Percentiles rank a stretch among this genome's conserved stretches.
Conservation (phyloP, 2,797 vertebrate genomes). For the Rhinogobio ventralis region DNA sequence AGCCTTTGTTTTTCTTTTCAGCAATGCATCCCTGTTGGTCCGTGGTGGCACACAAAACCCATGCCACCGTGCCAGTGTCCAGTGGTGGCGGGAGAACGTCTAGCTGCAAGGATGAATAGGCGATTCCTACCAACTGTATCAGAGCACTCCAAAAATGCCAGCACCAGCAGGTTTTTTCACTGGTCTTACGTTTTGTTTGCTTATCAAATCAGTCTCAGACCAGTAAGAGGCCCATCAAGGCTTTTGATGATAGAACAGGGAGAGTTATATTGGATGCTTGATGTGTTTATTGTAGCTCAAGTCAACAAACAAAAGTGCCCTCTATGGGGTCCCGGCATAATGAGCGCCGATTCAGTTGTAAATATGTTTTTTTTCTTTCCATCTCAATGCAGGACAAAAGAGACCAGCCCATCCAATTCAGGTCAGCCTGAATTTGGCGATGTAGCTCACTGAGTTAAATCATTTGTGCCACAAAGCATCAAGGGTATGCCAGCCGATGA, state of each 20-base stretch:
- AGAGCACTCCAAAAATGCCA: conserved; percentile 33
- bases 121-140: conserved; percentile 33
- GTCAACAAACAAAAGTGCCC: conserved; percentile 82
- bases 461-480: conserved; percentile 70
- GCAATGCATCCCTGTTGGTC: conserved; percentile 77
- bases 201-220: conserved; percentile 65
- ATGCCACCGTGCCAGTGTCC: conserved; percentile 46
- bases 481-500: background rate
- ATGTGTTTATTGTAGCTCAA: conserved; percentile 72
- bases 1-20: conserved; percentile 80
- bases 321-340: conserved; percentile 78
- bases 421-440: conserved; percentile 77
- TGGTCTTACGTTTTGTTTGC: conserved; percentile 52
- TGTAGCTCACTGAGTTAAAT: conserved; percentile 77
- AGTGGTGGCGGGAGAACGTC: conserved; percentile 23
- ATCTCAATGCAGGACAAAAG: conserved; percentile 81
- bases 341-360: conserved; percentile 79
- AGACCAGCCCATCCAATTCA: conserved; percentile 74
- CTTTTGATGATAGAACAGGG: conserved; percentile 62
- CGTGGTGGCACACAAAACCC: conserved; percentile 63
- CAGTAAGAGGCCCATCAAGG: conserved; percentile 67
- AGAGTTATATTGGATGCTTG: conserved; percentile 74
- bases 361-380: conserved; percentile 81
- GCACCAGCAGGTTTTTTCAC: conserved; percentile 53
- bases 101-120: conserved; percentile 37